phyloP scores from a whole-genome alignment of 2,113 vertebrate genomes.

The Notechis scutatus region DNA sequence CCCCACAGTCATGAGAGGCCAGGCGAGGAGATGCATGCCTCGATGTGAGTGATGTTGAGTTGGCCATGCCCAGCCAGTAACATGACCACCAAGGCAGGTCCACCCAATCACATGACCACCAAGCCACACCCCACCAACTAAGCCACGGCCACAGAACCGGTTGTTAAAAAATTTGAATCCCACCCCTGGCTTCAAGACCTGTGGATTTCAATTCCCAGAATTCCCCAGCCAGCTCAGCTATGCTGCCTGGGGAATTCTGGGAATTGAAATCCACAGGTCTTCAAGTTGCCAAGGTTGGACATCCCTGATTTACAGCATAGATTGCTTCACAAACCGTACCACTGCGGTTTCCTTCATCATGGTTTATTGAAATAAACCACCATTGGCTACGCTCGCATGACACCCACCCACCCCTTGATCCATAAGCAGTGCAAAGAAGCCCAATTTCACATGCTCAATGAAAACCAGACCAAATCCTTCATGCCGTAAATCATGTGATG shows the following conservation, averaged over 20 bases:
- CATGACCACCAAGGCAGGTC: too few relatives aligned
- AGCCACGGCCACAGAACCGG: too few relatives aligned
- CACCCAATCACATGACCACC: too few relatives aligned
- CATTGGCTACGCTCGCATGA: background rate
- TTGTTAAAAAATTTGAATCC: too few relatives aligned
- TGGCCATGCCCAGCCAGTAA: too few relatives aligned
- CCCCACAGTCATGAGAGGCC: too few relatives aligned
- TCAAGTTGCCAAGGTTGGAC: background rate
- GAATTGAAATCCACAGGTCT: background rate
- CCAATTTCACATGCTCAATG: background rate
- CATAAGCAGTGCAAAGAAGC: background rate
- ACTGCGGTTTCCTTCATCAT: background rate
- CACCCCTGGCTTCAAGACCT: too few relatives aligned
- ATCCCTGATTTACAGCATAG: background rate
- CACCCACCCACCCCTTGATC: background rate
- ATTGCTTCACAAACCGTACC: background rate
- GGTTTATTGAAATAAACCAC: background rate
- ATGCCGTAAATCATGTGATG: background rate
- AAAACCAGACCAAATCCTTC: background rate
- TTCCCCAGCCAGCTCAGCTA: background rate
- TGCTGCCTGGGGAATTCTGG: background rate
- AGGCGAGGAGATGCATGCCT: too few relatives aligned
- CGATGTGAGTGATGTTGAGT: too few relatives aligned
- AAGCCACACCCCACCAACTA: too few relatives aligned
- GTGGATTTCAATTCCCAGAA: background rate